A percentile compares a stretch with the other conserved stretches of the same genome.
Evolutionary conservation across 2,888 invertebrate genomes (phyloP).

Genomic region (Fabriciana adippe): DNA sequence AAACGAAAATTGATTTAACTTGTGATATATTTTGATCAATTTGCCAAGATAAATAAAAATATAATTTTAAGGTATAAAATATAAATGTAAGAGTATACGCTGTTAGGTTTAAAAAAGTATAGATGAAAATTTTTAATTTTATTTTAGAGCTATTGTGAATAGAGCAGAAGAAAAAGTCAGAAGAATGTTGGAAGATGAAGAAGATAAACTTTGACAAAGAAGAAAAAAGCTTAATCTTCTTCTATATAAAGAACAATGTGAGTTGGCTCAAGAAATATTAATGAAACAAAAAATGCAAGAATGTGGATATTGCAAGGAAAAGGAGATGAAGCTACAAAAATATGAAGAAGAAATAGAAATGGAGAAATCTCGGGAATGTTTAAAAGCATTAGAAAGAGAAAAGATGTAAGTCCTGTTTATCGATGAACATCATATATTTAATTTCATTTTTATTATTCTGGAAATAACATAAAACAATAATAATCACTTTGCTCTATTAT

Average conservation of each 20-base stretch:
- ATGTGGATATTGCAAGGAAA: conserved; percentile 60
- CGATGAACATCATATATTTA: no score
- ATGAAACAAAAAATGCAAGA: conserved; percentile 55
- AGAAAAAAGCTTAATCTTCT: conserved; percentile 58
- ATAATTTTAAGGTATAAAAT: background rate
- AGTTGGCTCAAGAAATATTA: conserved; percentile 53
- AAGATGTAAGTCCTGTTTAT: conserved; percentile 59
- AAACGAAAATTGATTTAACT: no score
- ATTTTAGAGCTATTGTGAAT: conserved; percentile 63
- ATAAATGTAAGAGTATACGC: background rate
- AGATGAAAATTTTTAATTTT: background rate
- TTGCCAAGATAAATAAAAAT: background rate
- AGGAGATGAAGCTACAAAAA: conserved; percentile 50
- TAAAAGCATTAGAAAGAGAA: conserved; percentile 69
- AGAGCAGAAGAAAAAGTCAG: conserved; percentile 64
- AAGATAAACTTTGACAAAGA: conserved; percentile 67
- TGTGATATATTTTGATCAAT: no score
- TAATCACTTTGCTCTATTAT: no score
- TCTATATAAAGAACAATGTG: conserved; percentile 60
- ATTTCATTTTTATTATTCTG: no score
- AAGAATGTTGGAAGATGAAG: conserved; percentile 61
- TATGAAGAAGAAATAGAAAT: conserved; percentile 62
- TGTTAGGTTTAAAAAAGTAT: background rate
- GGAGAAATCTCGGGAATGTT: conserved; percentile 63
- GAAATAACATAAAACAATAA: no score